Conservation (phyloP, 2,797 vertebrate genomes). For the Muscicapa comitata region DNA sequence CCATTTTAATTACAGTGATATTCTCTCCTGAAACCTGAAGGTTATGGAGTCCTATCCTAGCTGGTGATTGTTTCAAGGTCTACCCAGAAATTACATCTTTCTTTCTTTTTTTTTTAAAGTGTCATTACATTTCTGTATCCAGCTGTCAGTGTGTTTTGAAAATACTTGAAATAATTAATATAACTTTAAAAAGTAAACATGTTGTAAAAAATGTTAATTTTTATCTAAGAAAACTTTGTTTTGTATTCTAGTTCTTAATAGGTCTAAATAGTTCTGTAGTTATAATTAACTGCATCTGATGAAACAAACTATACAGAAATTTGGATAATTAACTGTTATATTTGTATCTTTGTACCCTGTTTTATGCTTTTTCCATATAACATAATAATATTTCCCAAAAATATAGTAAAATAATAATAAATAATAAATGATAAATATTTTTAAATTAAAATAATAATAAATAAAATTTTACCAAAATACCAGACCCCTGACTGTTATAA, state of each 20-base stretch:
- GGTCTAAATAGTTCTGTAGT: background rate
- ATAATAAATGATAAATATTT: background rate
- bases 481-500: background rate
- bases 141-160: background rate
- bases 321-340: background rate
- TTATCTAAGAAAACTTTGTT: background rate
- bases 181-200: background rate
- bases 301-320: background rate
- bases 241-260: background rate
- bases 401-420: background rate
- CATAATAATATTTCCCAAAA: background rate
- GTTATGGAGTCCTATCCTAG: background rate
- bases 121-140: background rate
- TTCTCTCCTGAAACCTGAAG: conserved; percentile 1
- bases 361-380: background rate
- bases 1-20: background rate
- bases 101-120: background rate
- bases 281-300: background rate
- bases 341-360: background rate
- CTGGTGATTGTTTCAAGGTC: background rate
- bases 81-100: background rate
- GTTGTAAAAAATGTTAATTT: background rate
- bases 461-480: background rate
- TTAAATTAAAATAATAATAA: background rate
- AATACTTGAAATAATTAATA: background rate